Evolutionary conservation across 64 coral and sea anemone genomes (phyloP), one percentile per base, ranked within the genome.

Genomic region (Montipora foliosa): DNA sequence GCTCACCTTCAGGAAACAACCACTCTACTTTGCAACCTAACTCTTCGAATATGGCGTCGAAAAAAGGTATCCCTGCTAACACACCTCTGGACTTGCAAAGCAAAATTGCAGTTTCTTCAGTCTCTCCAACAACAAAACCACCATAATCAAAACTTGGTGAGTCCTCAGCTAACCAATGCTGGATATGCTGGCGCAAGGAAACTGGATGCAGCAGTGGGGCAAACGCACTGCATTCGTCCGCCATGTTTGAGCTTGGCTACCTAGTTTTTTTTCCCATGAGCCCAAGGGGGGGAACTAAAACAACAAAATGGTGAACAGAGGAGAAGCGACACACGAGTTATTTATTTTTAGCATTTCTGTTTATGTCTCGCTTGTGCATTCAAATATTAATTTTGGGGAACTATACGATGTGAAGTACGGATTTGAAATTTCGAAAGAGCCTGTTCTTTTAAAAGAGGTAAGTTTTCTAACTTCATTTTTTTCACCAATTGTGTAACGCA

Each of bases 11-110:
- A n/a, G 70, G 25, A 70, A 91, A 89, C 49, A 70, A 2, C 92
- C 98, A 99, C 67, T 99, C 92, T 67, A 99, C 98, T 81, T 69
- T 99, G 53, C 98, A 99, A 77, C 89, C 92, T 49, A 99, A 87
- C 67, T 99, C 92, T 16, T 94, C 22, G 72, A 99, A 99, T 47
- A 99, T 51, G 55, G 93, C 95, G 51, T 99, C 91, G 91, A 98
- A 95, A 50, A 99, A 99, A 12, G 95, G 98, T 6, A 96, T 92
- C 4, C 98, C 98, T 16, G 98, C 98, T 47, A 99, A 76, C 21
- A 96, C 75, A 19, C 98, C 98, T 44, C 76, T 67, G 58, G 98
- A 99, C 81, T 99, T 99, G 68, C 98, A 99, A 15, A 99, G 79
- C 15, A 99, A 74, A 62, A 99, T 80, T 75, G 98, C 95, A 79